Conservation (phyloP, 2,797 vertebrate genomes). For the Sebastes jordani region DNA sequence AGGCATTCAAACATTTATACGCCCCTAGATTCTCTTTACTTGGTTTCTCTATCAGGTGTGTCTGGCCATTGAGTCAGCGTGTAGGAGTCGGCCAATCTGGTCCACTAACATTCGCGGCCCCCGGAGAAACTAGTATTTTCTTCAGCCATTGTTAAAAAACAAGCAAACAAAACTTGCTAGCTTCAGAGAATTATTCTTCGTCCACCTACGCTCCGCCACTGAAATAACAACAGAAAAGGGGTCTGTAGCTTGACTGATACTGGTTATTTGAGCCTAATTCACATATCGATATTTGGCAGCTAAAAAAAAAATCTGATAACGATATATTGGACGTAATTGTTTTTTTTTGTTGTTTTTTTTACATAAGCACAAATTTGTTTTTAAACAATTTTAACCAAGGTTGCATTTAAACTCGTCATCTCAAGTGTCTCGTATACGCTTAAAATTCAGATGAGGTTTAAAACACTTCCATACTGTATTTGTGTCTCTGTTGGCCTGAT, state of each 20-base stretch:
- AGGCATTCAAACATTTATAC: too few relatives aligned
- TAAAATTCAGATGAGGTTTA: not conserved
- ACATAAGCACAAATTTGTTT: not conserved
- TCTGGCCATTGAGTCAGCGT: too few relatives aligned
- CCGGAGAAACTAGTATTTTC: too few relatives aligned
- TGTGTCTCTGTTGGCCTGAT: not conserved
- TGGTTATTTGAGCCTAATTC: not conserved
- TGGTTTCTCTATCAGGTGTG: too few relatives aligned
- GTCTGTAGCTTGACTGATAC: not conserved
- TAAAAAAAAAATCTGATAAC: not conserved
- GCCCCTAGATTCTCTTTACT: fast-evolving
- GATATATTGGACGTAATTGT: not conserved
- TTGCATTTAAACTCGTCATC: not conserved
- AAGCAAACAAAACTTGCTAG: too few relatives aligned
- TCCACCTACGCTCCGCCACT: too few relatives aligned
- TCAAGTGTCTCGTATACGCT: not conserved
- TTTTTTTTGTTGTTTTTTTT: not conserved
- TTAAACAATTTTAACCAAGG: not conserved
- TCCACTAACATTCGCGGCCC: too few relatives aligned
- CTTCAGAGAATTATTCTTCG: too few relatives aligned
- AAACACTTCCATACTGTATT: not conserved
- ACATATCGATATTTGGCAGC: not conserved
- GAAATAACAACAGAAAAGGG: too few relatives aligned
- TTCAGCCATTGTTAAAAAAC: too few relatives aligned
- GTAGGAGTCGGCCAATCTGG: too few relatives aligned